Percentiles rank a stretch among this genome's conserved stretches.
These are phyloP conservation scores for Trachelipus rathkii DNA, from an alignment of 1,140 invertebrate species.

Conservation along the genomic window DNA sequence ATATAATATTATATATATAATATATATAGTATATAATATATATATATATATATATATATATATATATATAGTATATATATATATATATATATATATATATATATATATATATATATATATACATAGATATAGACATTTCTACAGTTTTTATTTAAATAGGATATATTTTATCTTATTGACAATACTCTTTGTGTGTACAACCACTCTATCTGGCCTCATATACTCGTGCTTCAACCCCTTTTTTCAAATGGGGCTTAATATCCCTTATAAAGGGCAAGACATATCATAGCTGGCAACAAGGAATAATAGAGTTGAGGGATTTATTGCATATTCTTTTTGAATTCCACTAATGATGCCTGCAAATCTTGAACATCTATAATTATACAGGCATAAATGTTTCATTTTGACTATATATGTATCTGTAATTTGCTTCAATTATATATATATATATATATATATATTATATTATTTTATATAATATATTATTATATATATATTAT, in stretches of 20 bases:
- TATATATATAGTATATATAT: neutral
- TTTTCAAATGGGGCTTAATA: neutral
- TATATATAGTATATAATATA: no score
- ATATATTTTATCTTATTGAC: neutral
- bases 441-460: no score
- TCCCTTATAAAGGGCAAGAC: neutral
- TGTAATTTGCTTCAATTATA: no score
- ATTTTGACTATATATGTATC: no score
- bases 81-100: constrained; percentile 14
- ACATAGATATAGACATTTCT: no score
- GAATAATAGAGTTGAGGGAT: neutral
- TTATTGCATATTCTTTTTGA: neutral
- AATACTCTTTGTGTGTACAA: neutral
- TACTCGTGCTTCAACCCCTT: neutral
- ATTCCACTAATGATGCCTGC: no score
- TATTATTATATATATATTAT: no score
- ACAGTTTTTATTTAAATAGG: constrained; percentile 5
- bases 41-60: constrained; percentile 2
- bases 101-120: neutral
- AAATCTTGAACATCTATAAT: no score
- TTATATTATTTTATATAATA: no score
- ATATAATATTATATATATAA: no score
- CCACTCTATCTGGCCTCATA: neutral
- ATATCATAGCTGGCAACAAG: neutral
- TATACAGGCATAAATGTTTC: no score